A percentile compares a stretch with the other conserved stretches of the same genome.
These are phyloP conservation scores for Polypterus bichir DNA, from an alignment of 2,113 vertebrate species.

Conservation along the genomic window DNA sequence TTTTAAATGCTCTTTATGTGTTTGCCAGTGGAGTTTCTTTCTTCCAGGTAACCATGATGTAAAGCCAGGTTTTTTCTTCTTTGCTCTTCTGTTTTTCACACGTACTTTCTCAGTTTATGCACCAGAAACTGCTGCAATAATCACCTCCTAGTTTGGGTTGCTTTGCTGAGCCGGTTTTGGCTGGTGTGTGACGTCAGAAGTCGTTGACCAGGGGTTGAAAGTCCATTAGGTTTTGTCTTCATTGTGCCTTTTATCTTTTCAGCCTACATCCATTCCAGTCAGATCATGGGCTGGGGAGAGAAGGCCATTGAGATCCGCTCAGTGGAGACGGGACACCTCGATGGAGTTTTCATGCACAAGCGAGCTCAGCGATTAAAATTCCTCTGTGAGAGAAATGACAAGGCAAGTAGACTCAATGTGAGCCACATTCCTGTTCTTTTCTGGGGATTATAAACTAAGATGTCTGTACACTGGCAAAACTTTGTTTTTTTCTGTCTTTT, in stretches of 20 bases:
- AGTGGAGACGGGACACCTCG: constrained; percentile 98
- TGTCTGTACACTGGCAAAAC: background rate
- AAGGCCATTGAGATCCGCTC: constrained; percentile 99
- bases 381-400: constrained; percentile 97
- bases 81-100: no score
- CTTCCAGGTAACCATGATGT: no score
- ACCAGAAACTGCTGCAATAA: constrained; percentile 59
- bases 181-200: constrained; percentile 26
- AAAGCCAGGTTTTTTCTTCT: no score
- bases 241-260: constrained; percentile 41
- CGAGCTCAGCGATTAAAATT: constrained; percentile 98
- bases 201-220: constrained; percentile 17
- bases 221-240: constrained; percentile 16
- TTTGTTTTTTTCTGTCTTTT: no score
- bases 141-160: constrained; percentile 36
- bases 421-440: constrained; percentile 15
- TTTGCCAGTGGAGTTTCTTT: no score
- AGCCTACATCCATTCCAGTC: constrained; percentile 99
- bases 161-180: constrained; percentile 18
- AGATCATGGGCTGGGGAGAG: constrained; percentile 99
- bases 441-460: background rate
- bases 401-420: constrained; percentile 48
- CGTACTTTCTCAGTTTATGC: no score
- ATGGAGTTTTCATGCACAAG: constrained; percentile 99
- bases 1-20: no score